Percentiles rank a stretch among this genome's conserved stretches.
phyloP scores from a whole-genome alignment of 2,888 invertebrate species.

The Ecdyonurus torrentis region DNA sequence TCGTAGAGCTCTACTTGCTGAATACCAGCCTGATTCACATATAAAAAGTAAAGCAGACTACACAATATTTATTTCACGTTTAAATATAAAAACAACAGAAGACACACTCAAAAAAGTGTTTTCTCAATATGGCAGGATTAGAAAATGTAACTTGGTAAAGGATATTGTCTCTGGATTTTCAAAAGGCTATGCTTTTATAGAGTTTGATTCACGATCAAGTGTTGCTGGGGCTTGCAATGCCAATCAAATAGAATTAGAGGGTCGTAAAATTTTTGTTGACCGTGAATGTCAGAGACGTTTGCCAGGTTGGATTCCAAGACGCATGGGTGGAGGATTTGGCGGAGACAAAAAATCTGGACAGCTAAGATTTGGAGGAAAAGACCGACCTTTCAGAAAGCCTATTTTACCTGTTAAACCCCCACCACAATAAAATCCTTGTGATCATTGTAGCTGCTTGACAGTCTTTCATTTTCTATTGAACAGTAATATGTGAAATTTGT shows the following conservation, averaged over 20 bases:
- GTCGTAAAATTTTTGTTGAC: conserved; percentile 55
- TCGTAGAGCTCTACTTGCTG: conserved; percentile 46
- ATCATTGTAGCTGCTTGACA: too few relatives aligned
- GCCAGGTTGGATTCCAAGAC: conserved; percentile 66
- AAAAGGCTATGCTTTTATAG: conserved; percentile 73
- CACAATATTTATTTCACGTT: conserved; percentile 58
- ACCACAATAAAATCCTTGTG: too few relatives aligned
- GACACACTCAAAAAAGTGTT: conserved; percentile 38
- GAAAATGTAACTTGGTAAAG: conserved; percentile 44
- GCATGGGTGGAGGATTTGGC: conserved; percentile 77
- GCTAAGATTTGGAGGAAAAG: conserved; percentile 66
- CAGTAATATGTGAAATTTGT: too few relatives aligned
- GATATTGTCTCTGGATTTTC: conserved; percentile 73
- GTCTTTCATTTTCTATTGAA: too few relatives aligned
- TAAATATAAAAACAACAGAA: conserved; percentile 47
- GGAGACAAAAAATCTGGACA: conserved; percentile 78
- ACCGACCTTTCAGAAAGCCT: conserved; percentile 56
- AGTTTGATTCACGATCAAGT: conserved; percentile 43
- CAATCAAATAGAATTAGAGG: conserved; percentile 44
- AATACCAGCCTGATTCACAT: conserved; percentile 44
- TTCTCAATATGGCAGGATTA: conserved; percentile 45
- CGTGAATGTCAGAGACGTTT: conserved; percentile 53
- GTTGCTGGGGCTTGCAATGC: conserved; percentile 45
- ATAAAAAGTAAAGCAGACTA: conserved; percentile 49
- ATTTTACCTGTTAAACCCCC: conserved; percentile 24